Base-by-base conservation (phyloP, 2,797 vertebrate species). In the Apogon hyalosoma region DNA sequence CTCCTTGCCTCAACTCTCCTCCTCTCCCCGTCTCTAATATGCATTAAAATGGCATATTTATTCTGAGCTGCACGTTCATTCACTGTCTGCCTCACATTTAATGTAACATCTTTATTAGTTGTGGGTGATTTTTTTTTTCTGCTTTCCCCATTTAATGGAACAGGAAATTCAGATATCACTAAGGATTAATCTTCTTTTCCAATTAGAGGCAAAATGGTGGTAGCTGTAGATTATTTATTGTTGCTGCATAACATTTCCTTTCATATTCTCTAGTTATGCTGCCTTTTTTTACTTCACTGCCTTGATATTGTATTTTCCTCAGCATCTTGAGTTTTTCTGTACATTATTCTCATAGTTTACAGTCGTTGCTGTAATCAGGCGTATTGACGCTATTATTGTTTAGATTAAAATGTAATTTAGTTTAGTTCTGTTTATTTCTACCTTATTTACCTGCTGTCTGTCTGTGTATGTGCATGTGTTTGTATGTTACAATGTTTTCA, bases 21-120 rank as follows among this genome's bases (percentile, higher is more conserved):
- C 12, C 36, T n/a, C 13, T 36, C 45, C 57, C 21, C 1, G 54
- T 51, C 55, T 64, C 66, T 46, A 56, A 24, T 50, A 50, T 54
- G 12, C 61, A 71, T 36, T 3, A 6, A 2, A 39, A n/a, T 46
- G 49, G 62, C 42, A 13, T 21, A 6, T 43, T 41, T 59, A 47
- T 39, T 28, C 36, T 14, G 43, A 24, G 43, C 48, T 18, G 55
- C n/a, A 46, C 14, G 42, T 43, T 43, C 21, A 24, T 24, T 24
- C 21, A 24, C 21, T 24, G 21, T 24, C 6, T n/a, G 11, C 47
- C 11, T 28, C 38, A 15, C 63, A 48, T 72, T 24, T 50, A 51
- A 65, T 49, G n/a, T 10, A 43, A 11, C 15, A 11, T 56, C 28
- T 73, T 79, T 40, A 63, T 40, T 15, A 36, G 15, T 64, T 60